Conservation (phyloP, 2,888 invertebrate genomes). For the Hybos culiciformis region DNA sequence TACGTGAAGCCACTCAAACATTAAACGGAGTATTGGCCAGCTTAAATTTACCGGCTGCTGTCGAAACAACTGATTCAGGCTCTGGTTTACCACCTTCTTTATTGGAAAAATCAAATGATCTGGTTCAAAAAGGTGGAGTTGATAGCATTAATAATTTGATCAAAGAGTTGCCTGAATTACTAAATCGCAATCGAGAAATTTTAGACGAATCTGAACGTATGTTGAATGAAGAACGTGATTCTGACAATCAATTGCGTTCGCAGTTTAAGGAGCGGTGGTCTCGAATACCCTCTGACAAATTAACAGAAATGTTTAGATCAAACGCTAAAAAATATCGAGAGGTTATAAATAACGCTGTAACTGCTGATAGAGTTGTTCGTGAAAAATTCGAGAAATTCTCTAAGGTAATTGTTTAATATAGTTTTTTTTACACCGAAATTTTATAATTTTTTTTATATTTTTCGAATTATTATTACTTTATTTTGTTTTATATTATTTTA, state of each 20-base stretch:
- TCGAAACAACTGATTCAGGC: slow-evolving; percentile 63
- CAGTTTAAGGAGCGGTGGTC: slow-evolving; percentile 93
- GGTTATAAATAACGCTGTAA: slow-evolving; percentile 82
- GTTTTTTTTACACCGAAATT: neutral
- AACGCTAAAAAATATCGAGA: slow-evolving; percentile 87
- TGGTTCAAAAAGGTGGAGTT: slow-evolving; percentile 67
- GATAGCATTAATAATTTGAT: slow-evolving; percentile 56
- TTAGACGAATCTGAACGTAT: slow-evolving; percentile 78
- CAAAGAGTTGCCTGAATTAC: slow-evolving; percentile 75
- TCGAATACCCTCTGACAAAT: slow-evolving; percentile 70
- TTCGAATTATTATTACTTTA: neutral
- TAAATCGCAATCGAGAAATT: slow-evolving; percentile 87
- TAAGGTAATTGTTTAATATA: slow-evolving; percentile 26
- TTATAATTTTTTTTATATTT: neutral
- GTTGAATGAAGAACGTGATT: slow-evolving; percentile 81
- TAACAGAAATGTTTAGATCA: slow-evolving; percentile 77
- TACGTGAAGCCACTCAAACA: slow-evolving; percentile 82
- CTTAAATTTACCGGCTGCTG: slow-evolving; percentile 90
- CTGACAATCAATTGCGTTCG: slow-evolving; percentile 70
- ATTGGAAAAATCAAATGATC: slow-evolving; percentile 65
- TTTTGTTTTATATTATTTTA: neutral
- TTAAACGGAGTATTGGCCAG: slow-evolving; percentile 86
- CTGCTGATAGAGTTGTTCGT: slow-evolving; percentile 68
- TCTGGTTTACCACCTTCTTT: slow-evolving; percentile 77
- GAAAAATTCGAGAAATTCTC: slow-evolving; percentile 70